Evolutionary conservation across 2,797 vertebrate species (phyloP), one percentile per base, ranked within the genome.

Genomic region (Pagetopsis macropterus): DNA sequence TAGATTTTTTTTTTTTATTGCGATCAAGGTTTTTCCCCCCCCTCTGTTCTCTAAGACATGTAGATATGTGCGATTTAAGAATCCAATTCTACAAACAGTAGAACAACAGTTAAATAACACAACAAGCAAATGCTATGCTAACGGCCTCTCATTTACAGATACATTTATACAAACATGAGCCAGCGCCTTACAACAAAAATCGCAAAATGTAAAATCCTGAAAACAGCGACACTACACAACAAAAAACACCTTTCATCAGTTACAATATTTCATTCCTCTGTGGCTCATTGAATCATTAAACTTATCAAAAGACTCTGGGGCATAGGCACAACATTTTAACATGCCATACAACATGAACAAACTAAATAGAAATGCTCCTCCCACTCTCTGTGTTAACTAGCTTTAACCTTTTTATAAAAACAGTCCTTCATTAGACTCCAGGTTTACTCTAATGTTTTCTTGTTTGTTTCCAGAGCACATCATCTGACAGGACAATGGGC

Each of bases 151-250:
- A 81, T 73, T 62, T 70, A 75, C 51, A 68, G 23, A 66, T 69
- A 65, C 43, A 76, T 77, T 70, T 72, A 56, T 65, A 87, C 78
- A 88, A 85, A 84, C 14, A 5, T 65, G 76, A 85, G 68, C 62
- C 76, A 84, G 79, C 68, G 57, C 49, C 61, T 75, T 56, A 66
- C 64, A 83, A 74, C 63, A 55, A 57, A 9, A 83, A 71, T 49
- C 9, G 54, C 65, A 72, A 81, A 51, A 79, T 77, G 19, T 76
- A 69, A 72, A 68, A 82, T 64, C 70, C 60, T 57, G 63, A 80
- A 84, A 81, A 70, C 61, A 31, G 6, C 9, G 37, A 65, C 15
- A 67, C 57, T 48, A 68, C 40, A 79, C 81, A 19, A 67, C 57
- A 58, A 75, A 84, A 41, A 48, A 55, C 1, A n/a, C 1, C 3